phyloP scores from a whole-genome alignment of 2,113 vertebrate species.

The Synchiropus splendidus region DNA sequence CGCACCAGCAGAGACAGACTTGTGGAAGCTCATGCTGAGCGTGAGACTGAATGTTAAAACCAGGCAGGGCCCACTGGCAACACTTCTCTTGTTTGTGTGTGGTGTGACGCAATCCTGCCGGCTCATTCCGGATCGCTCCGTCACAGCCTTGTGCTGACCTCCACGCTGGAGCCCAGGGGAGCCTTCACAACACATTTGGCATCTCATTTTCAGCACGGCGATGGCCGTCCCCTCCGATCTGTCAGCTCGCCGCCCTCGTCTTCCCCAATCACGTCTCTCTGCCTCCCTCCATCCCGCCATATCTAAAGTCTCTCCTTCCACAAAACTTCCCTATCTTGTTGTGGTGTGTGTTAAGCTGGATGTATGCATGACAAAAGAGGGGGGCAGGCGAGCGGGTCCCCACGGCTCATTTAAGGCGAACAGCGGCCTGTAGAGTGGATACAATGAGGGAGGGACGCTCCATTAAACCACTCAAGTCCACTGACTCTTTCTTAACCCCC shows the following conservation, averaged over 20 bases:
- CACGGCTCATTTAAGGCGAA: conserved; percentile 51
- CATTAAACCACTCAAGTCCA: conserved; percentile 53
- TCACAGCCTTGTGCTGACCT: conserved; percentile 60
- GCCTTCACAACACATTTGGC: conserved; percentile 69
- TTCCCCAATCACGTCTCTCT: conserved; percentile 56
- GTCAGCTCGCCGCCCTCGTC: conserved; percentile 56
- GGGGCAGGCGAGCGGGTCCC: background rate
- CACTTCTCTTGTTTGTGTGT: conserved; percentile 3
- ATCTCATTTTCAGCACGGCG: conserved; percentile 50
- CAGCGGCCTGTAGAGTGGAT: conserved; percentile 29
- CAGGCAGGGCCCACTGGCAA: background rate
- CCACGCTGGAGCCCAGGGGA: conserved; percentile 58
- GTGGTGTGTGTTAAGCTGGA: conserved; percentile 22
- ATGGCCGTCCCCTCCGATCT: conserved; percentile 64
- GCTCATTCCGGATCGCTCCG: conserved; percentile 36
- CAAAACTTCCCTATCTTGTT: conserved; percentile 10
- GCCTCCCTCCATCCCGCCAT: conserved; percentile 15
- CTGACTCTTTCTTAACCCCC: conserved; percentile 38
- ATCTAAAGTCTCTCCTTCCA: conserved; percentile 13
- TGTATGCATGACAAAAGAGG: conserved; percentile 4
- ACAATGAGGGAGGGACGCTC: conserved; percentile 37
- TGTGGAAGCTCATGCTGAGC: too few species aligned
- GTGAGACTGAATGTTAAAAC: too few species aligned
- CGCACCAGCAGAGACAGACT: too few species aligned
- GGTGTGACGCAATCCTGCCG: conserved; percentile 26